Evolutionary conservation across 2,888 invertebrate species (phyloP), one percentile per base, ranked within the genome.

Genomic region (Euclidia mi): DNA sequence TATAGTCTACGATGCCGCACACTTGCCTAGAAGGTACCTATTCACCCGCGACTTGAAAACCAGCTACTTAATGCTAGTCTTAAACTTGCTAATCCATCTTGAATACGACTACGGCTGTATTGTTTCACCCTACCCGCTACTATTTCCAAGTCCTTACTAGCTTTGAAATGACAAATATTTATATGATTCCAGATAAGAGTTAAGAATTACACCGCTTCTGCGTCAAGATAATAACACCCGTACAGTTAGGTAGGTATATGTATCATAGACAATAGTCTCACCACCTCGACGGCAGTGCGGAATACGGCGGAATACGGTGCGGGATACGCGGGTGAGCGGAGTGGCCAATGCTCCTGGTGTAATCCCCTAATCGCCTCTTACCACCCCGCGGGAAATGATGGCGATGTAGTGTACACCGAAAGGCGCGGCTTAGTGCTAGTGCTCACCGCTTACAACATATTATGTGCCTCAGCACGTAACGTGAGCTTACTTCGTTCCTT

Each of bases 361-460:
- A 49, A 56, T 49, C 49, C 49, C 44, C 40, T 56, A 49, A 56
- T 56, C 56, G 44, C 43, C 48, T 40, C 49, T 49, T 49, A 42
- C 40, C 28, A 28, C 17, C 38, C 37, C 44, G 48, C 28, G 35
- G 44, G 40, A 47, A 48, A 48, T 48, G 31, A 48, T 55, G 43
- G 37, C 35, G 37, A 20, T 45, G 34, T 14, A 37, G 50, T 31
- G 31, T 47, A 37, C 11, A n/a, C 18, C 15, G 55, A 44, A 17
- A 48, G n/a, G n/a, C 44, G 38, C 38, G 48, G 44, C 55, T 55
- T 29, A 44, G 43, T 44, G 45, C 43, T 48, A 48, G 48, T 18
- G 44, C 40, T 48, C 38, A 44, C 44, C 32, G 44, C 28, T 43
- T 20, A 38, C 32, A 31, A 20, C 15, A 15, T 41, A 38, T 47